Base-by-base conservation (phyloP, 92 coral and sea anemone genomes). In the Heteractis magnifica region DNA sequence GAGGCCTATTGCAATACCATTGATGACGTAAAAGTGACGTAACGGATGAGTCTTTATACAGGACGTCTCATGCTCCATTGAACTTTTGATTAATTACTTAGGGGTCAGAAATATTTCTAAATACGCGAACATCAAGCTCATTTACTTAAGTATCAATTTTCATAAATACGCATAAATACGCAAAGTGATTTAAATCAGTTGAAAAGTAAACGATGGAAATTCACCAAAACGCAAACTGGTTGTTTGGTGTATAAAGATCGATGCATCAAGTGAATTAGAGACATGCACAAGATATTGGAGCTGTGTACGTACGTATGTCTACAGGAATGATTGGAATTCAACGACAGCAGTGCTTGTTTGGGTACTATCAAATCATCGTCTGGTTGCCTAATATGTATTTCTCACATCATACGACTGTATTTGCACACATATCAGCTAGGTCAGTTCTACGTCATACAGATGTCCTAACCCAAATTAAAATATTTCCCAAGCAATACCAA, bases 261-360 rank as follows among this genome's bases (percentile, higher is more conserved):
- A 34, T 34, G 44, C 3, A 34, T 34, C 44, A 34, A 26, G 34
- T 26, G 34, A 26, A 26, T 26, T 26, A 26, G 34, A 26, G 1
- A 1, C 34, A 26, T 26, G 16, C 62, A 56, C 18, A 18, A 62
- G 70, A 18, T n/a, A 62, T 62, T 62, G 44, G 44, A 34, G 34
- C 70, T 20, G 6, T 62, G 9, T 62, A n/a, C 34, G 70, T 62
- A 62, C 8, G 7, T 62, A 62, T 62, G 70, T 62, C 70, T 23
- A 18, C 26, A 62, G 70, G 70, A 62, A 62, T 62, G 70, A 62
- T 23, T 62, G 70, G 70, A 18, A 62, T 62, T 62, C 70, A 62
- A 6, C 12, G 12, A 62, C 20, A 18, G 10, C 26, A 10, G 18
- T 5, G 21, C 70, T 62, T 62, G 70, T 26, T 26, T 26, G 26